Percentiles rank a stretch among this genome's conserved stretches.
These are phyloP conservation scores for Ataeniobius toweri DNA, from an alignment of 2,797 vertebrate genomes.

Conservation along the genomic window DNA sequence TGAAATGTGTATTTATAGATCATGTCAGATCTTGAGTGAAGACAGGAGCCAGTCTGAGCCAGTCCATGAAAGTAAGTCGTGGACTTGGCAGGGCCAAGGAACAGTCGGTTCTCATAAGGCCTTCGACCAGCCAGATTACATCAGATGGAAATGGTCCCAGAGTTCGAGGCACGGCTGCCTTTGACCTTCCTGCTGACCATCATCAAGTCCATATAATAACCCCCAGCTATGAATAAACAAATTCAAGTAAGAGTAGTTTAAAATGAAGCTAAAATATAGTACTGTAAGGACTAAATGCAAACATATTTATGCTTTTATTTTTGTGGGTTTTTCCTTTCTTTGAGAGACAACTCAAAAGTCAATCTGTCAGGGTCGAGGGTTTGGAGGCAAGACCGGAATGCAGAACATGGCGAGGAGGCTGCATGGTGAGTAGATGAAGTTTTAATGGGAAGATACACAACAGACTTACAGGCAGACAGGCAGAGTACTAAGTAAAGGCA, in stretches of 20 bases:
- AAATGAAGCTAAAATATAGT: background rate
- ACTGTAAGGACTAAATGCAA: background rate
- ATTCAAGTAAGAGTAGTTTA: background rate
- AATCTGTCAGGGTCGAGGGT: no score
- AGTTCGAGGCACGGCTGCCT: slow-evolving; percentile 15
- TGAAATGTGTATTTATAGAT: slow-evolving; percentile 53
- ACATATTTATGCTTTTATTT: no score
- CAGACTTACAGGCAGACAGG: no score
- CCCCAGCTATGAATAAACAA: slow-evolving; percentile 17
- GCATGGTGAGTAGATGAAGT: no score
- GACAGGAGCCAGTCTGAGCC: slow-evolving; percentile 30
- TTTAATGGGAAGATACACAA: no score
- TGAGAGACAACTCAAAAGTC: no score
- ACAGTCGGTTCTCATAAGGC: slow-evolving; percentile 48
- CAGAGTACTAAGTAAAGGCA: no score
- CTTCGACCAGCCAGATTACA: slow-evolving; percentile 29
- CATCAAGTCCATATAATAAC: slow-evolving; percentile 27
- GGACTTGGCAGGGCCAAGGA: slow-evolving; percentile 52
- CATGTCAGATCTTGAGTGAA: slow-evolving; percentile 33
- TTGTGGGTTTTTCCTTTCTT: background rate
- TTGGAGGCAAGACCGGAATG: no score
- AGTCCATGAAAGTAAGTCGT: slow-evolving; percentile 43
- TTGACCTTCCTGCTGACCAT: slow-evolving; percentile 35
- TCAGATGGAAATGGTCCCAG: slow-evolving; percentile 22
- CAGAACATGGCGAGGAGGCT: no score